Conservation (phyloP, 2,888 invertebrate genomes). For the Dasypogon diadema region DNA sequence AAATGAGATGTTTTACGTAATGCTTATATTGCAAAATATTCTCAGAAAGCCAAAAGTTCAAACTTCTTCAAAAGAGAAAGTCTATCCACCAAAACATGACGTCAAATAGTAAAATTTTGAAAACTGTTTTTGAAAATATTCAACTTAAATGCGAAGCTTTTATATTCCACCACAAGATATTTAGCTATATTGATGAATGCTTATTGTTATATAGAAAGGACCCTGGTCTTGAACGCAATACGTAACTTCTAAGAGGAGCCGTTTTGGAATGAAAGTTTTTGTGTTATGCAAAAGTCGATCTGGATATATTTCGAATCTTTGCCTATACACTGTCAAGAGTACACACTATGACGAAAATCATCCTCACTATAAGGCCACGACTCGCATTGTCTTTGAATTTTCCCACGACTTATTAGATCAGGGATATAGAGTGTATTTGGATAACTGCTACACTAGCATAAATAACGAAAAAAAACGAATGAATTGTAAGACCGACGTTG, state of each 20-base stretch:
- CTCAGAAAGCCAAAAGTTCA: not conserved
- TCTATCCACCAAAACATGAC: not conserved
- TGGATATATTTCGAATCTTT: conserved; percentile 14
- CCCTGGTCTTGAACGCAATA: not conserved
- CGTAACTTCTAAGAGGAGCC: not conserved
- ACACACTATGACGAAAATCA: conserved; percentile 8
- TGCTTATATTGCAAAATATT: not conserved
- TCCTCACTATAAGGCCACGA: not conserved
- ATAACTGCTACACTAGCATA: not conserved
- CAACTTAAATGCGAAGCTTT: not conserved
- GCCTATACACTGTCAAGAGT: not conserved
- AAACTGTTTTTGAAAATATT: not conserved
- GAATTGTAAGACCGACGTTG: not conserved
- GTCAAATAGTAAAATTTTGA: not conserved
- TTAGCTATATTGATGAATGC: not conserved
- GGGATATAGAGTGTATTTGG: conserved; percentile 8
- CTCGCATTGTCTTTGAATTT: conserved; percentile 1
- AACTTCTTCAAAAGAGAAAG: conserved; percentile 4
- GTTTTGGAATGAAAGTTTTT: conserved; percentile 9
- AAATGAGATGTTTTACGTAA: not conserved
- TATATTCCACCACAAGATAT: too few species aligned
- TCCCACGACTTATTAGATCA: not conserved
- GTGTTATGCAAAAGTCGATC: not conserved
- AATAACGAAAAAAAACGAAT: not conserved
- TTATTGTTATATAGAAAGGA: not conserved